phyloP scores from a whole-genome alignment of 2,797 vertebrate genomes.

The Helicolenus hilgendorfi region DNA sequence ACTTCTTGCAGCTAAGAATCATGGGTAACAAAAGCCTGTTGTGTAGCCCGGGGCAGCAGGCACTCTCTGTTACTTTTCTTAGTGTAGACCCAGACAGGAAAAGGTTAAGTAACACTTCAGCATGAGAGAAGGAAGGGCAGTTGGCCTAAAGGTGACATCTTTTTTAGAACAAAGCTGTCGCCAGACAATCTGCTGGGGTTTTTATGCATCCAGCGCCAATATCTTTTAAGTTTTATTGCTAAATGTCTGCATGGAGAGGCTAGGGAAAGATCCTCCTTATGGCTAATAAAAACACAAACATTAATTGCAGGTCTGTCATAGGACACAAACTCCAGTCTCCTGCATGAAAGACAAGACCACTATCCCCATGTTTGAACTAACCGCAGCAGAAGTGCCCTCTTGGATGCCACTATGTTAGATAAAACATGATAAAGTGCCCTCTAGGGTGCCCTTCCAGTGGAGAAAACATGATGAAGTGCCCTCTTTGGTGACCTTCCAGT shows the following conservation, averaged over 20 bases:
- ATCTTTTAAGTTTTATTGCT: background rate
- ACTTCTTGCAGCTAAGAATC: slow-evolving; percentile 64
- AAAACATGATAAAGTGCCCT: too few species aligned
- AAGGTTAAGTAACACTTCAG: slow-evolving; percentile 58
- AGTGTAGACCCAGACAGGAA: slow-evolving; percentile 34
- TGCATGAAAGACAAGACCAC: background rate
- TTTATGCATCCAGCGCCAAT: background rate
- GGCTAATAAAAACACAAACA: background rate
- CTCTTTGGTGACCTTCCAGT: too few species aligned
- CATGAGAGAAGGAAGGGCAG: slow-evolving; percentile 17
- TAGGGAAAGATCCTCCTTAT: background rate
- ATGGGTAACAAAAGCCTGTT: slow-evolving; percentile 66
- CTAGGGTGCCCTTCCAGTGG: too few species aligned
- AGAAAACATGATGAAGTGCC: too few species aligned
- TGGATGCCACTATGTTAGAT: too few species aligned
- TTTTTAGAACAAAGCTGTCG: slow-evolving; percentile 10
- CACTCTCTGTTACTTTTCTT: slow-evolving; percentile 47
- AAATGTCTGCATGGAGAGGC: background rate
- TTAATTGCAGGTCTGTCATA: background rate
- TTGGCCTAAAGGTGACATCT: slow-evolving; percentile 24
- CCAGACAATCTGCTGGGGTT: background rate
- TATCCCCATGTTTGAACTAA: too few species aligned
- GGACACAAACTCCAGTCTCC: background rate
- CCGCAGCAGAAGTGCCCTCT: too few species aligned
- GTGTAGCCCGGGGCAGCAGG: slow-evolving; percentile 34